Conservation (phyloP, 2,888 invertebrate genomes). For the Phasia obesa region DNA sequence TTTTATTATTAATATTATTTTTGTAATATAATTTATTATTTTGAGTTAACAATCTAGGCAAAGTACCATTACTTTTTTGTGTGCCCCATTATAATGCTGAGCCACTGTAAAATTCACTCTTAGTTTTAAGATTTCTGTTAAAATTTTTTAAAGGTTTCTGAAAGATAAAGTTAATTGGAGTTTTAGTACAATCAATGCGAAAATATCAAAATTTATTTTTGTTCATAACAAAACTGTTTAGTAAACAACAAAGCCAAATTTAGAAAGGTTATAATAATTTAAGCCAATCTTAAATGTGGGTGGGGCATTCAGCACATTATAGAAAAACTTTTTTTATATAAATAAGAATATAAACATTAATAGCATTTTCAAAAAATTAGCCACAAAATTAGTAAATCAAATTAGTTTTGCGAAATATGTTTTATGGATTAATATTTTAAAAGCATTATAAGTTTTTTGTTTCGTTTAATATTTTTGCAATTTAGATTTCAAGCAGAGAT, state of each 20-base stretch:
- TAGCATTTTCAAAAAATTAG: constrained; percentile 6
- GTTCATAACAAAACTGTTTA: constrained; percentile 9
- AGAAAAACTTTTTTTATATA: constrained; percentile 30
- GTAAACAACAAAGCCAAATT: not conserved
- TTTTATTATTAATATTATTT: too few relatives aligned
- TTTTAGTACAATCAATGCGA: constrained; percentile 54
- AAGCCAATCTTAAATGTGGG: constrained; percentile 50
- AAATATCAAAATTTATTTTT: constrained; percentile 49
- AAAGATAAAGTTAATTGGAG: constrained; percentile 44
- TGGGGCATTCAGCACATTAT: constrained; percentile 48
- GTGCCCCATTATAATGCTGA: too few relatives aligned
- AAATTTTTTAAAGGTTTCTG: constrained; percentile 10
- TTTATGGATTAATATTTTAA: not conserved
- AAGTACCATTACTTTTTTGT: too few relatives aligned
- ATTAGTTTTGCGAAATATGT: constrained; percentile 9
- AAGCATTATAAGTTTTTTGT: too few relatives aligned
- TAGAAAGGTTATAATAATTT: constrained; percentile 57
- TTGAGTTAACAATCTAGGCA: too few relatives aligned
- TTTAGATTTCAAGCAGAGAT: not conserved
- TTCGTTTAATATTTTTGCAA: too few relatives aligned
- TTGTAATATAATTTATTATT: too few relatives aligned
- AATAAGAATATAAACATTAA: constrained; percentile 50
- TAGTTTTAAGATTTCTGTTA: too few relatives aligned
- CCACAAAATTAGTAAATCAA: constrained; percentile 6
- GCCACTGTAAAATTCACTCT: too few relatives aligned